Evolutionary conservation across 2,888 invertebrate genomes (phyloP), one percentile per base, ranked within the genome.

Genomic region (Lasioglossum malachurum): DNA sequence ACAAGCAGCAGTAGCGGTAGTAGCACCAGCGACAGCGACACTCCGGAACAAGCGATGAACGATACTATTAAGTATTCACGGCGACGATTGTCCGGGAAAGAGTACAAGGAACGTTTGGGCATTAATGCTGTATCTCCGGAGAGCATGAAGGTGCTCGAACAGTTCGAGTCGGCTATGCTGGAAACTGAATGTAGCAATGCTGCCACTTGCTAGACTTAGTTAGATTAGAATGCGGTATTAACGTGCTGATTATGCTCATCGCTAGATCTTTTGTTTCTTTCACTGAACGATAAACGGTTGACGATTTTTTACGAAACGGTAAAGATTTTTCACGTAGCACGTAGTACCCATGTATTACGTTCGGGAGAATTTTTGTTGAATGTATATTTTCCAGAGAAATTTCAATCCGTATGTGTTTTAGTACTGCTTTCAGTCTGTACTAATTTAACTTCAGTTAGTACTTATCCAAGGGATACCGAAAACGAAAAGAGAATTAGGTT

Each of bases 121-220:
- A 90, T 93, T 76, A 88, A 86, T 78, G 84, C 90, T 44, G 92
- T 93, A 10, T 93, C 94, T 5, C 83, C 93, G 60, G 94, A 93
- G 81, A 93, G 89, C 57, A 91, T 92, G 92, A 90, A 91, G 79
- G 94, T 94, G 74, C 89, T 94, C 69, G 93, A 93, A 83, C 92
- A 92, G 67, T 94, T 92, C 71, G 94, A 94, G 76, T 90, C 92
- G 14, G 93, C 92, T 23, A 93, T 93, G 91, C 87, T 90, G 86
- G 91, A 92, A 69, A 86, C 82, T 79, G 92, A 92, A 82, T 87
- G 87, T 82, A 86, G 88, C 80, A 88, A 88, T 84, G 90, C 91
- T 93, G 93, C 93, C 92, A 92, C 93, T 91, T 91, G 90, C 87
- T 93, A 92, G 89, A 87, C 73, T 87, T 91, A 90, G 81, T 83